Conservation (phyloP, 2,888 invertebrate species). For the Tetanocera ferruginea region DNA sequence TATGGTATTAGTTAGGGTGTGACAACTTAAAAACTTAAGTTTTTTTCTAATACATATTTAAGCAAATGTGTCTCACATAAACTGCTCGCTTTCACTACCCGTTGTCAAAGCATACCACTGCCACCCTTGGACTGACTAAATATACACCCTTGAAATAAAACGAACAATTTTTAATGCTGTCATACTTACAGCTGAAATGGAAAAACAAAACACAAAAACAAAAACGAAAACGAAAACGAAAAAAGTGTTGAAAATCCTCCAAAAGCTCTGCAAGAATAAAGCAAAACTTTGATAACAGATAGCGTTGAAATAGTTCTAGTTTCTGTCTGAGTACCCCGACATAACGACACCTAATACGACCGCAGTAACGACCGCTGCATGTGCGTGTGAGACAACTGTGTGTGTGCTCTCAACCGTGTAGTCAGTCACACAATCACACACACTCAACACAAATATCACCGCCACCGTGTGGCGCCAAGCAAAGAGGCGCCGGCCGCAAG, state of each 20-base stretch:
- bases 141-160: too few relatives aligned
- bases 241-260: background rate
- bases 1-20: too few relatives aligned
- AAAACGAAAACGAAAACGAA: too few relatives aligned
- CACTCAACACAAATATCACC: background rate
- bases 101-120: too few relatives aligned
- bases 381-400: background rate
- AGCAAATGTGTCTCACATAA: too few relatives aligned
- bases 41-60: too few relatives aligned
- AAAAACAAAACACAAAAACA: too few relatives aligned
- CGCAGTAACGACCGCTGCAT: background rate
- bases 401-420: conserved; percentile 3
- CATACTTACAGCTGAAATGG: too few relatives aligned
- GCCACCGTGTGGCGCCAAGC: conserved; percentile 50
- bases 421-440: background rate
- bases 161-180: too few relatives aligned
- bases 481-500: conserved; percentile 48
- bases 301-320: background rate
- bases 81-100: too few relatives aligned
- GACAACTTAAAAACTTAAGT: too few relatives aligned
- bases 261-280: background rate
- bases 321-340: background rate
- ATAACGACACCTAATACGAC: background rate
- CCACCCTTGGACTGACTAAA: too few relatives aligned
- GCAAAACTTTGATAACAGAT: background rate